A percentile compares a stretch with the other conserved stretches of the same genome.
These are phyloP conservation scores for Odontothrips loti DNA, from an alignment of 2,888 invertebrate genomes.

Conservation along the genomic window DNA sequence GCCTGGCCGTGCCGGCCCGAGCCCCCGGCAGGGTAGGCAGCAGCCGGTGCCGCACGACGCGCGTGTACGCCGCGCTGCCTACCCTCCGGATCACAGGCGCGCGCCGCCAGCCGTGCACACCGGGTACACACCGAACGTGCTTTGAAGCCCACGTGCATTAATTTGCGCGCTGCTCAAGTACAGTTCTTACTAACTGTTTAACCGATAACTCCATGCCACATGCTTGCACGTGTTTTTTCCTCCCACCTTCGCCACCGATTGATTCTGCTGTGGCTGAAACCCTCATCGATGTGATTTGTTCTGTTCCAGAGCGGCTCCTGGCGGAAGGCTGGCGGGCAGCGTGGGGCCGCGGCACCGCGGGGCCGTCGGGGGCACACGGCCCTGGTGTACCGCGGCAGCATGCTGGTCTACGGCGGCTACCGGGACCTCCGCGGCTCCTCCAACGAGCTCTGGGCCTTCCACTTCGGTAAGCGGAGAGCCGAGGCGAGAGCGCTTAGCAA, in stretches of 20 bases:
- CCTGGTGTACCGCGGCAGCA: constrained; percentile 68
- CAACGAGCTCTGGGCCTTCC: constrained; percentile 81
- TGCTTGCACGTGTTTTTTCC: too few relatives aligned
- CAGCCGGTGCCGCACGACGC: background rate
- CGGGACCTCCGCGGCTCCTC: constrained; percentile 79
- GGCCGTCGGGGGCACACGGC: constrained; percentile 80
- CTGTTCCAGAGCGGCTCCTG: constrained; percentile 54
- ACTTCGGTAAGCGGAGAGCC: constrained; percentile 61
- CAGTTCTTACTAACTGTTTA: too few relatives aligned
- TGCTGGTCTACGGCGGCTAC: constrained; percentile 85
- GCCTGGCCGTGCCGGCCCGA: too few relatives aligned
- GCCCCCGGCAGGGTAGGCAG: constrained; percentile 2
- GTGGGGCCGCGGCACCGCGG: constrained; percentile 58
- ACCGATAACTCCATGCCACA: too few relatives aligned
- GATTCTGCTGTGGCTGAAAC: too few relatives aligned
- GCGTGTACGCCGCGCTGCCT: background rate
- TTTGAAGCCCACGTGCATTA: too few relatives aligned
- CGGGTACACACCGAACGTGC: too few relatives aligned
- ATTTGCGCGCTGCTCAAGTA: too few relatives aligned
- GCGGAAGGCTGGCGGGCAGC: constrained; percentile 57
- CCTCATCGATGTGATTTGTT: constrained; percentile 34
- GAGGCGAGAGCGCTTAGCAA: too few relatives aligned
- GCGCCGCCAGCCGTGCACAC: background rate
- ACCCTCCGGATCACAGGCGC: background rate
- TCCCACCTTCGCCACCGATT: too few relatives aligned